Conservation (phyloP, 1,140 invertebrate genomes). For the Bombus terrestris region DNA sequence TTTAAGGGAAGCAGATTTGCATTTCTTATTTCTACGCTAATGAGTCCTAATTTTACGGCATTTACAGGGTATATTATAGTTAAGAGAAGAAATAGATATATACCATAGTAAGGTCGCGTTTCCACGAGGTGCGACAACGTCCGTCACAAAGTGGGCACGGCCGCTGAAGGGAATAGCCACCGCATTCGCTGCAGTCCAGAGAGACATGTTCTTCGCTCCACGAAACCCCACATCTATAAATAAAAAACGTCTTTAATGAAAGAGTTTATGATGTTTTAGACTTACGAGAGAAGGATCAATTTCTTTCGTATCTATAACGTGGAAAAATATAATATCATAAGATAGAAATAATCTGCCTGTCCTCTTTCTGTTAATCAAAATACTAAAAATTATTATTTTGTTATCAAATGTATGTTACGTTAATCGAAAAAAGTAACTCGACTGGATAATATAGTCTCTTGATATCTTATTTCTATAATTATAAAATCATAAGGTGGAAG, state of each 20-base stretch:
- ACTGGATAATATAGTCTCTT: neutral
- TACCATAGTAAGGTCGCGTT: constrained; percentile 90
- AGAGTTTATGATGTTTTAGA: neutral
- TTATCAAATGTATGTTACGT: too few species aligned
- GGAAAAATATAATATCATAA: too few species aligned
- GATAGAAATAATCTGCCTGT: too few species aligned
- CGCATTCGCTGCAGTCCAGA: constrained; percentile 91
- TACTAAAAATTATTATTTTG: too few species aligned
- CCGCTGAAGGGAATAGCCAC: constrained; percentile 89
- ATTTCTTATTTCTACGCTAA: neutral
- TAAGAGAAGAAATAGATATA: constrained; percentile 67
- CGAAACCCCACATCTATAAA: constrained; percentile 89
- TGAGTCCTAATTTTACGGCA: neutral
- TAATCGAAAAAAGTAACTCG: too few species aligned
- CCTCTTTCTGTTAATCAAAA: too few species aligned
- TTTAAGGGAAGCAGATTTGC: neutral
- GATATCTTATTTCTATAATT: neutral
- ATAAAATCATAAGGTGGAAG: constrained; percentile 20
- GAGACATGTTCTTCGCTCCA: constrained; percentile 92
- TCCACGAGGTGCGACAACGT: constrained; percentile 89
- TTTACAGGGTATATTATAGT: neutral
- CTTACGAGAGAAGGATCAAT: too few species aligned
- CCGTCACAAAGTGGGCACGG: constrained; percentile 91
- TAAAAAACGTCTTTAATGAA: neutral
- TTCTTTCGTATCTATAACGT: too few species aligned